Percentiles rank a stretch among this genome's conserved stretches.
These are phyloP conservation scores for Microchrysa polita DNA, from an alignment of 2,888 invertebrate species.

Conservation along the genomic window DNA sequence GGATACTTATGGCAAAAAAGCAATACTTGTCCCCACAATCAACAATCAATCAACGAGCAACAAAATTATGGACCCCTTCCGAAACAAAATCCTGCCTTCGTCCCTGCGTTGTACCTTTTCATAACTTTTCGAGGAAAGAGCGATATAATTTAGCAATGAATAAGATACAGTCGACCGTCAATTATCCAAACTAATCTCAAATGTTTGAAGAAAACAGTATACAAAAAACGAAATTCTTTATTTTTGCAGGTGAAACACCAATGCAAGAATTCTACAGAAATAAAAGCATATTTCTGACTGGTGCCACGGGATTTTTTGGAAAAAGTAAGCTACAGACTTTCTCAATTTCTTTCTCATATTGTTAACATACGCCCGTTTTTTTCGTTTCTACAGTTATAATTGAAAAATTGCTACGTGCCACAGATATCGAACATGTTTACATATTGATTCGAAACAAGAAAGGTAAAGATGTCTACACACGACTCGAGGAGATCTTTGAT, in stretches of 20 bases:
- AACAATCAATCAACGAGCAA: too few relatives aligned
- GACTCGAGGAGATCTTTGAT: conserved; percentile 74
- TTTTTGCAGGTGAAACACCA: conserved; percentile 52
- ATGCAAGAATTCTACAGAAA: conserved; percentile 70
- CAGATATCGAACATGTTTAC: conserved; percentile 68
- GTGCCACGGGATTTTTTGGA: conserved; percentile 68
- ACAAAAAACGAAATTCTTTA: neutral
- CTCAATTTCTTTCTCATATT: conserved; percentile 1
- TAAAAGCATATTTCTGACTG: conserved; percentile 70
- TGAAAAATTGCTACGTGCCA: conserved; percentile 70
- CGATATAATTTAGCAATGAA: too few relatives aligned
- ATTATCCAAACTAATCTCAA: too few relatives aligned
- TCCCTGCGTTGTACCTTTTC: too few relatives aligned
- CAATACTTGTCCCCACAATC: too few relatives aligned
- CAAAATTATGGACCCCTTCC: too few relatives aligned
- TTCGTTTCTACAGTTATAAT: conserved; percentile 66
- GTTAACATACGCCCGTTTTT: conserved; percentile 14
- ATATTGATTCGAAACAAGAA: conserved; percentile 69
- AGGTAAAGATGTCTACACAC: conserved; percentile 71
- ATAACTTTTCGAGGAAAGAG: too few relatives aligned
- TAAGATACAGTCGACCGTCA: too few relatives aligned
- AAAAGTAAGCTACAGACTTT: conserved; percentile 63
- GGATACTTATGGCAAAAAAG: too few relatives aligned
- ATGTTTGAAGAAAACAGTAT: too few relatives aligned
- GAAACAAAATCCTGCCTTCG: too few relatives aligned